These are phyloP conservation scores for Panonychus citri DNA, from an alignment of 1,140 invertebrate species.

Conservation along the genomic window DNA sequence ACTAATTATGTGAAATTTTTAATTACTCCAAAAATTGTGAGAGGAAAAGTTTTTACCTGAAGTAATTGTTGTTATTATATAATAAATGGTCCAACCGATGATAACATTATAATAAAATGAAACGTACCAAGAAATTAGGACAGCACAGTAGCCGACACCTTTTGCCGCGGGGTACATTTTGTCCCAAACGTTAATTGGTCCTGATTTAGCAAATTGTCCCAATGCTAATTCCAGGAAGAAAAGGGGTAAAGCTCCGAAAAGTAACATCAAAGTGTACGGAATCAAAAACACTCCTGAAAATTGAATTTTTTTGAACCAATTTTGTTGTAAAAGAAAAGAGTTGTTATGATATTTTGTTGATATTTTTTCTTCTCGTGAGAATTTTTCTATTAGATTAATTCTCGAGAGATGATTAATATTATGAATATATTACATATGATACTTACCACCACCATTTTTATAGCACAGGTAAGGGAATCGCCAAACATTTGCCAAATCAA, in stretches of 20 bases:
- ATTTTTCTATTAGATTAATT: background rate
- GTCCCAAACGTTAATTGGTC: conserved; percentile 25
- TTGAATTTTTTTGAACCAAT: background rate
- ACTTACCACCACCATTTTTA: conserved; percentile 44
- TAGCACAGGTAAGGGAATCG: conserved; percentile 57
- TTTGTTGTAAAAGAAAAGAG: background rate
- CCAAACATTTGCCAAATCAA: conserved; percentile 60
- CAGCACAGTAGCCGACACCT: conserved; percentile 32
- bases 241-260: conserved; percentile 31
- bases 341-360: background rate
- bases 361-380: background rate
- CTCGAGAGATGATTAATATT: background rate
- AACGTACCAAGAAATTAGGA: conserved; percentile 31
- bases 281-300: conserved; percentile 32
- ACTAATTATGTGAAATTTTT: background rate
- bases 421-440: background rate
- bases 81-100: conserved; percentile 30
- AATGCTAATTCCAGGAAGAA: conserved; percentile 35
- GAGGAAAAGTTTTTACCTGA: conserved; percentile 6
- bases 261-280: conserved; percentile 31
- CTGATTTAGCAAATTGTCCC: conserved; percentile 24
- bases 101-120: conserved; percentile 32
- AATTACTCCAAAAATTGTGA: background rate
- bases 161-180: conserved; percentile 26
- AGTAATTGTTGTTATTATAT: conserved; percentile 25